phyloP scores from a whole-genome alignment of 2,113 vertebrate genomes.

The Entelurus aequoreus region DNA sequence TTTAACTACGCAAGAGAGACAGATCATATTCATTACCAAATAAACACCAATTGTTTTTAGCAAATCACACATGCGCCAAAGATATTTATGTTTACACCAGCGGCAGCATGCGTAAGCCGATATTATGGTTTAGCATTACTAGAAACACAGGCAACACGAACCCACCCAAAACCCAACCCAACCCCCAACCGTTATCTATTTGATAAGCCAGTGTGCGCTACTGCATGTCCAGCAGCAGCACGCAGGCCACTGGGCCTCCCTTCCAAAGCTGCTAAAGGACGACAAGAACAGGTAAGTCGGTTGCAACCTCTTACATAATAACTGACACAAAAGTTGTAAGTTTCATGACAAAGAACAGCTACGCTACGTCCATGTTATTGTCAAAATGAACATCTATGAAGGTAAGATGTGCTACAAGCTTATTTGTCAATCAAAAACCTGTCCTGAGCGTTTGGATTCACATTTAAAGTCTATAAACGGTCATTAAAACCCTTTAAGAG shows the following conservation, averaged over 20 bases:
- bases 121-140: conserved; percentile 30
- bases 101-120: conserved; percentile 9
- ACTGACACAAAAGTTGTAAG: not conserved
- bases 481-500: conserved; percentile 18
- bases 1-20: too few species aligned
- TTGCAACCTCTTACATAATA: not conserved
- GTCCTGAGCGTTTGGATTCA: not conserved
- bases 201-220: conserved; percentile 37
- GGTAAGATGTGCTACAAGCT: not conserved
- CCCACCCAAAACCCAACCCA: conserved; percentile 26
- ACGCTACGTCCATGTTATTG: not conserved
- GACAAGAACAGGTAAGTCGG: conserved; percentile 39
- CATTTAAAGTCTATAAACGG: not conserved
- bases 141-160: conserved; percentile 29
- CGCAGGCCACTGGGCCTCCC: conserved; percentile 11
- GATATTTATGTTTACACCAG: not conserved
- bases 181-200: conserved; percentile 37
- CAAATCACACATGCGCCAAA: too few species aligned
- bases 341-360: not conserved
- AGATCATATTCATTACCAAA: too few species aligned
- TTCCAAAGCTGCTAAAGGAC: conserved; percentile 4
- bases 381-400: not conserved
- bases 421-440: not conserved
- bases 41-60: too few species aligned
- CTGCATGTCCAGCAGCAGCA: conserved; percentile 31